Evolutionary conservation across 2,113 vertebrate species (phyloP).

Genomic region (Tympanuchus pallidicinctus): DNA sequence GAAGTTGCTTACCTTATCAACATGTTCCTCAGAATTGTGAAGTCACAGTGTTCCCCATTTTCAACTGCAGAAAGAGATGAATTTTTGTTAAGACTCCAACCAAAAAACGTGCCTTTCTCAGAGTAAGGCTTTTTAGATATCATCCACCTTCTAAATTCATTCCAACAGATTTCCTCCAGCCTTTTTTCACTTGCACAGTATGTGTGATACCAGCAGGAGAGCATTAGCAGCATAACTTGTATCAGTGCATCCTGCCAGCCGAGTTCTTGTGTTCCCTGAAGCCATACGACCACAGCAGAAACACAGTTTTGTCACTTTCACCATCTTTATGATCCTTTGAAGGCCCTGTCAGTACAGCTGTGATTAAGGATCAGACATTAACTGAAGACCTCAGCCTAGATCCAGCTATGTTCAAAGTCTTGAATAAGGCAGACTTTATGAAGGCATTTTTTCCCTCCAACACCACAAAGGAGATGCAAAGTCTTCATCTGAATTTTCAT

Average conservation of each 20-base stretch:
- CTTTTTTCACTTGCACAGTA: not conserved
- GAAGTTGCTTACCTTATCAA: constrained; percentile 90
- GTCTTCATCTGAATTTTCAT: not conserved
- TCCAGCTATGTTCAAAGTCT: not conserved
- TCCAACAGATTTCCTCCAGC: not conserved
- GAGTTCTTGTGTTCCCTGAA: not conserved
- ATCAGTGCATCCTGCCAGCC: not conserved
- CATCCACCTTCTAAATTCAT: not conserved
- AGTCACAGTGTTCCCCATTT: constrained; percentile 98
- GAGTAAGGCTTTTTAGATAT: not conserved
- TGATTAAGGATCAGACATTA: not conserved
- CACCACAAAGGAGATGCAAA: not conserved
- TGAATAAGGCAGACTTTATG: not conserved
- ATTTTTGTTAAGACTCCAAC: not conserved
- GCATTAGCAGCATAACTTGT: not conserved
- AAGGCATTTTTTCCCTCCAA: not conserved
- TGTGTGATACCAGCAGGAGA: not conserved
- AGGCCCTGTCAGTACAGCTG: not conserved
- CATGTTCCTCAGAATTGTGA: constrained; percentile 98
- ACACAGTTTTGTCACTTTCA: not conserved
- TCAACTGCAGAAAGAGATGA: constrained; percentile 83
- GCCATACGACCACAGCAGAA: not conserved
- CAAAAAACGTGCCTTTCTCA: not conserved
- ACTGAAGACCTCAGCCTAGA: not conserved
- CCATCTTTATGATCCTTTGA: not conserved